A percentile compares a stretch with the other conserved stretches of the same genome.
Conservation (phyloP, 2,888 invertebrate species). For the Leptopilina drosophilae region DNA sequence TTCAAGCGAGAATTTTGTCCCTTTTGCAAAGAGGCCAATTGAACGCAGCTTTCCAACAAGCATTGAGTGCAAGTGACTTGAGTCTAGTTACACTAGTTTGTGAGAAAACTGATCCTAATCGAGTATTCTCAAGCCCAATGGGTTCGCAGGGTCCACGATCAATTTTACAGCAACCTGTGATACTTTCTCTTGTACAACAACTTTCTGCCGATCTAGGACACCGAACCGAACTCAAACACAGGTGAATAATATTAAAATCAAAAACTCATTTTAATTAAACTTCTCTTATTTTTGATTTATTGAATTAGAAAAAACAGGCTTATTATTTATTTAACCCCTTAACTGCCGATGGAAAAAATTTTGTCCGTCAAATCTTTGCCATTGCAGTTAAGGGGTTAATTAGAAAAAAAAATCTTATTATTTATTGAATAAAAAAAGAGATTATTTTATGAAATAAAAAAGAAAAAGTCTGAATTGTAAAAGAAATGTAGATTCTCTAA, state of each 20-base stretch:
- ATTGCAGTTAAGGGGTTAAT: too few relatives aligned
- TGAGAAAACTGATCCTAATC: conserved; percentile 88
- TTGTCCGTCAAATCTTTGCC: too few relatives aligned
- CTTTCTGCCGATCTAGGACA: conserved; percentile 92
- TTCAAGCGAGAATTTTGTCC: conserved; percentile 70
- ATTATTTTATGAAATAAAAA: too few relatives aligned
- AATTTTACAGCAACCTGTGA: conserved; percentile 90
- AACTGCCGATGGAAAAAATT: too few relatives aligned
- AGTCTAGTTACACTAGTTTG: conserved; percentile 91
- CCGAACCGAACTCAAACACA: conserved; percentile 89
- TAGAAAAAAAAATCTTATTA: too few relatives aligned
- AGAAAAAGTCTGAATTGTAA: too few relatives aligned
- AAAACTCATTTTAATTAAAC: neutral
- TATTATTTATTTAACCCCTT: too few relatives aligned
- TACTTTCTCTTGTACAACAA: conserved; percentile 96
- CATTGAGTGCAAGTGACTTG: conserved; percentile 92
- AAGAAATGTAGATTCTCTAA: too few relatives aligned
- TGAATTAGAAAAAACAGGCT: too few relatives aligned
- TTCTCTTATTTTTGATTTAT: neutral
- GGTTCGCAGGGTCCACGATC: conserved; percentile 81
- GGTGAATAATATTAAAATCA: conserved; percentile 76
- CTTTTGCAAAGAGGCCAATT: conserved; percentile 82
- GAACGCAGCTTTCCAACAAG: conserved; percentile 94
- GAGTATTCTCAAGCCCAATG: conserved; percentile 81
- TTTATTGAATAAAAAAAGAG: too few relatives aligned